These are phyloP conservation scores for Aleadryas rufinucha DNA, from an alignment of 2,113 vertebrate species.

Conservation along the genomic window DNA sequence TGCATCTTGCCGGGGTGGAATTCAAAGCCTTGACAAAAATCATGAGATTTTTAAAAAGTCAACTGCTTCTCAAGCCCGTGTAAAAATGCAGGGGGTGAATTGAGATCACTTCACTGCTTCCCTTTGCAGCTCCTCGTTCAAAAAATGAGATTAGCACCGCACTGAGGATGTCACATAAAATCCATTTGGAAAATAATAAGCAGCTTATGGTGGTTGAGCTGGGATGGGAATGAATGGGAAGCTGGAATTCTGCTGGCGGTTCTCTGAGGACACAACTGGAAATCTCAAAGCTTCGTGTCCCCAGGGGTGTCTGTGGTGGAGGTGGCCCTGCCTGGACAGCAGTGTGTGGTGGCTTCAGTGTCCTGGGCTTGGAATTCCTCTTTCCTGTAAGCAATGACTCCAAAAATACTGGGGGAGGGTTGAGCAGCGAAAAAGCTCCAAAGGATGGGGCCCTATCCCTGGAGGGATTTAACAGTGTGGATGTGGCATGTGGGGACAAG, in stretches of 20 bases:
- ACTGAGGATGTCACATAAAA: background rate
- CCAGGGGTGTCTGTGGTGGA: background rate
- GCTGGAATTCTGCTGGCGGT: background rate
- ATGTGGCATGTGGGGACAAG: background rate
- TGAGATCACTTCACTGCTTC: background rate
- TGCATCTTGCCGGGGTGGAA: background rate
- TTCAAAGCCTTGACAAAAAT: background rate
- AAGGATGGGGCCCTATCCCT: background rate
- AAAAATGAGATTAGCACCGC: background rate
- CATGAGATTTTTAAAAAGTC: background rate
- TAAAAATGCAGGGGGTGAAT: background rate
- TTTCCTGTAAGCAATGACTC: background rate
- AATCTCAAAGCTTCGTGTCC: background rate
- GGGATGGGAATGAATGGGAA: background rate
- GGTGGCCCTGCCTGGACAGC: background rate
- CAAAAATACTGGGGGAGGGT: background rate
- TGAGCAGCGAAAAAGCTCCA: rapidly evolving
- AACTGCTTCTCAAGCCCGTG: background rate
- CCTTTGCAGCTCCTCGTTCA: background rate
- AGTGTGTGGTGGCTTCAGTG: background rate
- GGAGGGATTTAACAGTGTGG: background rate
- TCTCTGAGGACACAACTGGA: background rate
- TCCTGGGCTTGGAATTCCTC: background rate
- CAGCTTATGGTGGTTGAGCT: background rate
- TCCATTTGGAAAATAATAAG: background rate